Percentiles rank a stretch among this genome's conserved stretches.
These are phyloP conservation scores for Zootoca vivipara DNA, from an alignment of 2,113 vertebrate species.

Conservation along the genomic window DNA sequence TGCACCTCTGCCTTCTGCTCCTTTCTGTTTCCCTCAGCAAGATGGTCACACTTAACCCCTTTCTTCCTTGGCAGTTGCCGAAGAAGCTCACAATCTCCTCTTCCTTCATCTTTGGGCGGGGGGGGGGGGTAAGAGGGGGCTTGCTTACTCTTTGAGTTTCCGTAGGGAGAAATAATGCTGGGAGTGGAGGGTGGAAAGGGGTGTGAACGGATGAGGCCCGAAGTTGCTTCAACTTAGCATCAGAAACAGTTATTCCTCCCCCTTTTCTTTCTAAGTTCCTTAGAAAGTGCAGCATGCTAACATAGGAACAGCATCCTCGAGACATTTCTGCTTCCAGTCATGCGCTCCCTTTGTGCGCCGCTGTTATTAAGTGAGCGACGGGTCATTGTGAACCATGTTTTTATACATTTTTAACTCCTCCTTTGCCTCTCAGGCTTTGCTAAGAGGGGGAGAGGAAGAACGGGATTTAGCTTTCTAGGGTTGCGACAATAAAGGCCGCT, in stretches of 20 bases:
- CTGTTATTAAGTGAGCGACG: conserved; percentile 35
- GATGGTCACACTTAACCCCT: neutral
- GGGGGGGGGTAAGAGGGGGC: too few species aligned
- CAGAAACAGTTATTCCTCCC: neutral
- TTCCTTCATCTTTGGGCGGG: neutral
- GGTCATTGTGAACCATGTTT: conserved; percentile 60
- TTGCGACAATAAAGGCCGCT: neutral
- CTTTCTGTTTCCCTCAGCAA: neutral
- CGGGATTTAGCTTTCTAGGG: neutral
- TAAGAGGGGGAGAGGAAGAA: conserved; percentile 48
- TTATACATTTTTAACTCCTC: conserved; percentile 44
- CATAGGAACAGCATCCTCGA: conserved; percentile 46
- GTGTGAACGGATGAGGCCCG: conserved; percentile 6
- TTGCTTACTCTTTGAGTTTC: conserved; percentile 24
- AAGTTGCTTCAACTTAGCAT: conserved; percentile 33
- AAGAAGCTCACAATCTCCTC: neutral
- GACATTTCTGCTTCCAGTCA: conserved; percentile 51
- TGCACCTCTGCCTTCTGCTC: neutral
- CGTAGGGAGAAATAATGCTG: neutral
- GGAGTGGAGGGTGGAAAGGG: neutral
- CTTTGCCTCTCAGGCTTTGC: conserved; percentile 39
- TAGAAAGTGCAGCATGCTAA: conserved; percentile 27
- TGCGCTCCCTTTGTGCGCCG: conserved; percentile 30
- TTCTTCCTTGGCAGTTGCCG: neutral
- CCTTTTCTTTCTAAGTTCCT: conserved; percentile 11